These are phyloP conservation scores for Porites evermanni DNA, from an alignment of 92 coral and sea anemone genomes.

Conservation along the genomic window DNA sequence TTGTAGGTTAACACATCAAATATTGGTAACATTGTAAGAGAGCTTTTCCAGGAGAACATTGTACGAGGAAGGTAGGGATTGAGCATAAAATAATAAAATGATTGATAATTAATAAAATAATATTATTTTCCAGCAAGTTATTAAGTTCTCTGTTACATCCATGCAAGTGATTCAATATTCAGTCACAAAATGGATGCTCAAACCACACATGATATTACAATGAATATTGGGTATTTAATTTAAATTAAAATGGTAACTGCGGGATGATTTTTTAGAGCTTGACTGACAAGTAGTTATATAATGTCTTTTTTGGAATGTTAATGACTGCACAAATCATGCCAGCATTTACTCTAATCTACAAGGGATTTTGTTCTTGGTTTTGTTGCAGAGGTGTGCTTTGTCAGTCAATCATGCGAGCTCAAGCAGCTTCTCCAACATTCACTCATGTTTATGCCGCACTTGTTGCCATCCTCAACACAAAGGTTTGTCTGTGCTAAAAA, in stretches of 20 bases:
- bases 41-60: slow-evolving; percentile 96
- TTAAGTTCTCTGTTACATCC: too few relatives aligned
- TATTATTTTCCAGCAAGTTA: too few relatives aligned
- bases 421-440: slow-evolving; percentile 95
- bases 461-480: slow-evolving; percentile 90
- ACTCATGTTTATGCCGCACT: slow-evolving; percentile 97
- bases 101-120: too few relatives aligned
- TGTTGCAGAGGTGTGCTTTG: slow-evolving; percentile 87
- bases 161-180: too few relatives aligned
- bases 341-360: neutral
- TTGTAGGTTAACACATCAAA: slow-evolving; percentile 90
- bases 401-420: slow-evolving; percentile 95
- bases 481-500: slow-evolving; percentile 53
- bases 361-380: neutral
- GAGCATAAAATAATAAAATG: neutral
- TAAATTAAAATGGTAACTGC: too few relatives aligned
- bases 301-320: too few relatives aligned
- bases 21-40: slow-evolving; percentile 93
- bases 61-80: slow-evolving; percentile 89
- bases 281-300: too few relatives aligned
- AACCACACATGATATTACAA: too few relatives aligned
- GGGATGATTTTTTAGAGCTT: too few relatives aligned
- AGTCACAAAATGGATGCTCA: too few relatives aligned
- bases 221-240: too few relatives aligned
- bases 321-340: neutral